Evolutionary conservation across 1,140 invertebrate genomes (phyloP).

Genomic region (Phortica variegata): DNA sequence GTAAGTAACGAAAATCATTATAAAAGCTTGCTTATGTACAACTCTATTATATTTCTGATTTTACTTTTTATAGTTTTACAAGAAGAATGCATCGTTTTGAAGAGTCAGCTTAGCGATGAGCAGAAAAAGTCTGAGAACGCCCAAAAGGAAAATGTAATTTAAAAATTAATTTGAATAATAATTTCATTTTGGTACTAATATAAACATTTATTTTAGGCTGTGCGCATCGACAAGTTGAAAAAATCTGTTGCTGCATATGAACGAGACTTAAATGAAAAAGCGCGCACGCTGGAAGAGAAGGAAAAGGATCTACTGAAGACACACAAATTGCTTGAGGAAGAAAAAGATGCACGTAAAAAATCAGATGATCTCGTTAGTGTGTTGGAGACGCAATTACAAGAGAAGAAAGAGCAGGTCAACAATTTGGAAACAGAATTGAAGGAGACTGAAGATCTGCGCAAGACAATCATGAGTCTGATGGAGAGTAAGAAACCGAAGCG

Average conservation of each 20-base stretch:
- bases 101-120: too few species aligned
- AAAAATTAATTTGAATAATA: not conserved
- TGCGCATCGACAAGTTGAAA: conserved; percentile 49
- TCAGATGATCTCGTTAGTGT: conserved; percentile 44
- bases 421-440: conserved; percentile 45
- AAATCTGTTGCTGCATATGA: conserved; percentile 45
- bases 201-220: not conserved
- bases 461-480: conserved; percentile 54
- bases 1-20: conserved; percentile 7
- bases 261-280: conserved; percentile 45
- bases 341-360: conserved; percentile 45
- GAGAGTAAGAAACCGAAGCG: conserved; percentile 55
- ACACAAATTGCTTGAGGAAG: conserved; percentile 42
- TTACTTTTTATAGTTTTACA: too few species aligned
- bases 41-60: too few species aligned
- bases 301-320: conserved; percentile 38
- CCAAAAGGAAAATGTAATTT: not conserved
- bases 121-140: not conserved
- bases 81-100: too few species aligned
- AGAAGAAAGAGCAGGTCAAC: conserved; percentile 49
- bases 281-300: conserved; percentile 43
- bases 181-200: not conserved
- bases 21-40: too few species aligned
- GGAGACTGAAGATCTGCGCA: conserved; percentile 51
- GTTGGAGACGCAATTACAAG: conserved; percentile 44